Conservation (phyloP, 2,888 invertebrate genomes). For the Neocrepidodera transversa region DNA sequence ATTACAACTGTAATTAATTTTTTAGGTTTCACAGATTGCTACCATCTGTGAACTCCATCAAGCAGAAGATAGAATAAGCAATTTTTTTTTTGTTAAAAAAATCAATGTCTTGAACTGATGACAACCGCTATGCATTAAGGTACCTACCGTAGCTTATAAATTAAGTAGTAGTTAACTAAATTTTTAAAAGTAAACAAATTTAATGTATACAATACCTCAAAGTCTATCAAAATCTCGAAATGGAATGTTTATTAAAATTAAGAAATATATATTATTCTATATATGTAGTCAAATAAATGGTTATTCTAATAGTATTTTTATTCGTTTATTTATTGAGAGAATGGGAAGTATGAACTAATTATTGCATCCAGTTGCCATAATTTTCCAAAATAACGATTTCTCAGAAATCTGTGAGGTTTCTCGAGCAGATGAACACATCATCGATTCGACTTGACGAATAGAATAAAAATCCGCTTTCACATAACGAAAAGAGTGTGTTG, state of each 20-base stretch:
- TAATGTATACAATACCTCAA: conserved; percentile 25
- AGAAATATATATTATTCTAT: neutral
- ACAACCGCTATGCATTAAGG: conserved; percentile 36
- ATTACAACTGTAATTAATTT: too few species aligned
- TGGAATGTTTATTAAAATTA: conserved; percentile 19
- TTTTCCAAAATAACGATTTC: too few species aligned
- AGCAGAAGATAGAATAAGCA: conserved; percentile 26
- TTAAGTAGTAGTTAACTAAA: conserved; percentile 21
- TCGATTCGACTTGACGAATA: too few species aligned
- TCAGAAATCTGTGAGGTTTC: too few species aligned
- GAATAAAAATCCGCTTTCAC: too few species aligned
- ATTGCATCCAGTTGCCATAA: too few species aligned
- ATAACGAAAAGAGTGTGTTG: too few species aligned
- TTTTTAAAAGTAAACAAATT: conserved; percentile 18
- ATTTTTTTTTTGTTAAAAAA: neutral
- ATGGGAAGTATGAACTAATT: too few species aligned
- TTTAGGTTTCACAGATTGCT: conserved; percentile 16
- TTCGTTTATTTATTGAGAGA: neutral
- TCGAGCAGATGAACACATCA: too few species aligned
- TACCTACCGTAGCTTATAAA: conserved; percentile 31
- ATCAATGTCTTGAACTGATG: conserved; percentile 21
- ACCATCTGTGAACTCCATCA: conserved; percentile 10
- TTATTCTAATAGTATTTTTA: neutral
- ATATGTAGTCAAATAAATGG: conserved; percentile 12
- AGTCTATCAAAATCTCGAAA: conserved; percentile 35